Percentiles rank a stretch among this genome's conserved stretches.
These are phyloP conservation scores for Oncopeltus fasciatus DNA, from an alignment of 1,140 invertebrate species.

Conservation along the genomic window DNA sequence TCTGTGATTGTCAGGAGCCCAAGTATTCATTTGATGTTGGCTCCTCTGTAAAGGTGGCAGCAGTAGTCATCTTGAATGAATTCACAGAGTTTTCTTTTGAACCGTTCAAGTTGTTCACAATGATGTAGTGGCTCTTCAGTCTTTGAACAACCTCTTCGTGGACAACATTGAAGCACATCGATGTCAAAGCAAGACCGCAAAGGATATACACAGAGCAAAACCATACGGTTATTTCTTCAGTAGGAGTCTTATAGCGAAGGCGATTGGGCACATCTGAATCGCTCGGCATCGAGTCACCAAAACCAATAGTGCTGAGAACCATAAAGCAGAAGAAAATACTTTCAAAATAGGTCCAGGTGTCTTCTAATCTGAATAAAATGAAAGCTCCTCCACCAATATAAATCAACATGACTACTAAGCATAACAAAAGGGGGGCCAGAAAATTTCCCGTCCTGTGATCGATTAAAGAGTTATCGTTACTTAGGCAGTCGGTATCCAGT, in stretches of 20 bases:
- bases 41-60: not conserved
- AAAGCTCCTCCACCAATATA: conserved; percentile 80
- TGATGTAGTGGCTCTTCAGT: conserved; percentile 39
- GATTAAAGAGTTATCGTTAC: conserved; percentile 15
- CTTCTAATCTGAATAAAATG: conserved; percentile 69
- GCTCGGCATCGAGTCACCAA: conserved; percentile 72
- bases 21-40: not conserved
- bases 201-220: conserved; percentile 91
- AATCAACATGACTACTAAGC: conserved; percentile 60
- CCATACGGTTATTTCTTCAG: conserved; percentile 49
- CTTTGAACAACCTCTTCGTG: conserved; percentile 82
- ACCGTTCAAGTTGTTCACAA: conserved; percentile 21
- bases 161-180: conserved; percentile 94
- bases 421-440: conserved; percentile 58
- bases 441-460: conserved; percentile 34
- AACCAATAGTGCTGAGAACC: conserved; percentile 82
- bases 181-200: conserved; percentile 87
- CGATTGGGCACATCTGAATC: conserved; percentile 34
- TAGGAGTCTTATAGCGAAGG: conserved; percentile 35
- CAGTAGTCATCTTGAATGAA: conserved; percentile 9
- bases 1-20: not conserved
- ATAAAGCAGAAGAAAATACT: conserved; percentile 92
- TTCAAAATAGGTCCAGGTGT: conserved; percentile 53
- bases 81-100: conserved; percentile 30
- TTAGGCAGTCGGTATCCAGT: conserved; percentile 29